Evolutionary conservation across 1,140 invertebrate genomes (phyloP).

Genomic region (Grapholita molesta): DNA sequence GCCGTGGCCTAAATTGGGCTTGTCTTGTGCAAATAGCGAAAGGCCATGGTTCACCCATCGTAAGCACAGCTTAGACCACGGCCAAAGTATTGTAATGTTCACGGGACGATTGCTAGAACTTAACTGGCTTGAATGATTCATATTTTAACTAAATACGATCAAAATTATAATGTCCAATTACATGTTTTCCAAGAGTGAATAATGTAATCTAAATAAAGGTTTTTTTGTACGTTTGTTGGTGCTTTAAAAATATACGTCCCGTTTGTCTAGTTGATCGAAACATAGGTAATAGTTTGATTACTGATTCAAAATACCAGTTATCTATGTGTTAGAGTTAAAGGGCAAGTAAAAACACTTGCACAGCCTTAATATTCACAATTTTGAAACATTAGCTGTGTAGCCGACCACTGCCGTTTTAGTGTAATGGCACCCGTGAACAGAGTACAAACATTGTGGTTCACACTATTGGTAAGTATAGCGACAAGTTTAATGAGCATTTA

Average conservation of each 20-base stretch:
- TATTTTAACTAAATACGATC: neutral
- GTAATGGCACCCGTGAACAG: slow-evolving; percentile 42
- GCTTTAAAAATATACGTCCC: neutral
- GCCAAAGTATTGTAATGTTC: neutral
- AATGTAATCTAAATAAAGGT: neutral
- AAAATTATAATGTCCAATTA: neutral
- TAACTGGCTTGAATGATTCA: neutral
- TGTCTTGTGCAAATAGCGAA: neutral
- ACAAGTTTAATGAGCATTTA: slow-evolving; percentile 3
- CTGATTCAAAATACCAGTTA: neutral
- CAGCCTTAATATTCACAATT: neutral
- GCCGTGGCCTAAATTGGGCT: neutral
- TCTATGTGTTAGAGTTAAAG: neutral
- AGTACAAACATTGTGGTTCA: slow-evolving; percentile 65
- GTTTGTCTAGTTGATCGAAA: neutral
- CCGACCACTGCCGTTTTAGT: slow-evolving; percentile 21
- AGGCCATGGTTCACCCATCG: neutral
- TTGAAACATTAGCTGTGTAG: slow-evolving; percentile 18
- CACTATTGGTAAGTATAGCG: slow-evolving; percentile 58
- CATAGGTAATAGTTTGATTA: neutral
- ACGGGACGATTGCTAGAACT: slow-evolving; percentile 2
- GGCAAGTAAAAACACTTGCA: neutral
- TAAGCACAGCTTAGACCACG: neutral
- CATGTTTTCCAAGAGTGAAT: neutral
- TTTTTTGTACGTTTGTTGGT: neutral